These are phyloP conservation scores for human DNA, from an alignment of 2,113 vertebrate species.

Conservation along the genomic window GRCh38 chr18:34632501-34633000, in stretches of 20 bases:
- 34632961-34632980: neutral
- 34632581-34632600: conserved; percentile 68
- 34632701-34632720: neutral
- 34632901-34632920: neutral
- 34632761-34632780: neutral
- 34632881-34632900: neutral
- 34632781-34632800: conserved; percentile 10
- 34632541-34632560: conserved; percentile 77
- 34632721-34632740: conserved; percentile 42
- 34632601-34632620: conserved; percentile 61
- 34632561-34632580: conserved; percentile 79
- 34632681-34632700: neutral
- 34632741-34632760: neutral
- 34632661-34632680: neutral
- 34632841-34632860: neutral
- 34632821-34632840: neutral
- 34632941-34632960: neutral
- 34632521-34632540: conserved; percentile 75
- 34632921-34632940: neutral
- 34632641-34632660: conserved; percentile 45
- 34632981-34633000: neutral
- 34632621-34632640: conserved; percentile 38
- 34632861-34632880: neutral
- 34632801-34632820: neutral
- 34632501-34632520: conserved; percentile 79